Percentiles rank a stretch among this genome's conserved stretches.
These are phyloP conservation scores for Pseudoips prasinana DNA, from an alignment of 2,888 invertebrate genomes.

Conservation along the genomic window DNA sequence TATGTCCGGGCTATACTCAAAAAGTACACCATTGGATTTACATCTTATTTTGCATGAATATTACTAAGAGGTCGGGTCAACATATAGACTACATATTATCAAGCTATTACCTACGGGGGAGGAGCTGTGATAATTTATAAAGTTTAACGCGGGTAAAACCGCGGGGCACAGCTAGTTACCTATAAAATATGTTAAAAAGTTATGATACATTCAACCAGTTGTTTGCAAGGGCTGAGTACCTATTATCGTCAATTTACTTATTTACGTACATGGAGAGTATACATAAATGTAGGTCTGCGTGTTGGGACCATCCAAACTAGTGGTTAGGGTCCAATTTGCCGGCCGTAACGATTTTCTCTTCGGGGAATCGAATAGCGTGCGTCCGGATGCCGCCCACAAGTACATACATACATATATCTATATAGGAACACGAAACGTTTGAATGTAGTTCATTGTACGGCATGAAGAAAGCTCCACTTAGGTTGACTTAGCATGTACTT, in stretches of 20 bases:
- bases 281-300: slow-evolving; percentile 67
- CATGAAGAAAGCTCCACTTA: slow-evolving; percentile 29
- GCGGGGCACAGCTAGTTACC: too few species aligned
- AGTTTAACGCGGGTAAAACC: too few species aligned
- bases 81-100: too few species aligned
- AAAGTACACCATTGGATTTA: too few species aligned
- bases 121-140: too few species aligned
- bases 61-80: too few species aligned
- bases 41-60: too few species aligned
- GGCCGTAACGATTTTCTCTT: slow-evolving; percentile 80
- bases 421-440: slow-evolving; percentile 21
- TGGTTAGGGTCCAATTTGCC: slow-evolving; percentile 80
- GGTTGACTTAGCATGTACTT: slow-evolving; percentile 11
- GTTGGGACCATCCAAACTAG: slow-evolving; percentile 59
- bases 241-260: slow-evolving; percentile 49
- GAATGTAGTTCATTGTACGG: slow-evolving; percentile 26
- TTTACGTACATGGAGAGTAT: slow-evolving; percentile 47
- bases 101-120: too few species aligned
- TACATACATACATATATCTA: slow-evolving; percentile 27
- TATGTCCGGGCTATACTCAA: too few species aligned
- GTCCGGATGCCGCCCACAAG: slow-evolving; percentile 66
- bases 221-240: slow-evolving; percentile 28
- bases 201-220: too few species aligned
- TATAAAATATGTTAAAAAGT: too few species aligned
- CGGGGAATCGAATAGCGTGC: slow-evolving; percentile 80